Percentiles rank a stretch among this genome's conserved stretches.
Conservation (phyloP, 2,113 vertebrate genomes). For the Brachyhypopomus gauderio region DNA sequence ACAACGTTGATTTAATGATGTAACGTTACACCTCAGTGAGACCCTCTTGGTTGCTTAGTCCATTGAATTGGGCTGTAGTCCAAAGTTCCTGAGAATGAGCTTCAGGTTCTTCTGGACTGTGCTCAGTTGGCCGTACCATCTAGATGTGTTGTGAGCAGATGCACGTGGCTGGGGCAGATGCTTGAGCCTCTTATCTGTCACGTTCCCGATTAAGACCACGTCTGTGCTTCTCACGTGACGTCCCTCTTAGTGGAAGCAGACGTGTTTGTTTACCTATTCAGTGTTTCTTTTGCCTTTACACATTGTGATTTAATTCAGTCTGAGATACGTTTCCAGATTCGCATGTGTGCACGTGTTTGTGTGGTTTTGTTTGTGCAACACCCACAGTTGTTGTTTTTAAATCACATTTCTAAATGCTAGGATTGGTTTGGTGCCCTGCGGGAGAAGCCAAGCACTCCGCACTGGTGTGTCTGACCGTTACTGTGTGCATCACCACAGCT, state of each 20-base stretch:
- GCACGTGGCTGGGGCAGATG: background rate
- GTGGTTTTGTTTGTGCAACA: background rate
- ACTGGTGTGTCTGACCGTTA: background rate
- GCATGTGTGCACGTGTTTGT: background rate
- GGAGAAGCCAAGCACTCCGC: background rate
- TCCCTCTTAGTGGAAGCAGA: background rate
- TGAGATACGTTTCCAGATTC: background rate
- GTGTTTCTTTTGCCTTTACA: background rate
- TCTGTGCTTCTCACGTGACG: background rate
- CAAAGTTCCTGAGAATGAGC: background rate
- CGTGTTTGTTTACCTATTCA: background rate
- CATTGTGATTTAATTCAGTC: background rate
- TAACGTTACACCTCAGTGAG: no score
- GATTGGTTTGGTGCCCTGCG: background rate
- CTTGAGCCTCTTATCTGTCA: slow-evolving; percentile 27
- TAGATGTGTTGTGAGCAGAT: background rate
- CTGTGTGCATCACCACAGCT: background rate
- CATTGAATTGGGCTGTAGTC: background rate
- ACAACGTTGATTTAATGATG: no score
- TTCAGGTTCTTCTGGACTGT: background rate
- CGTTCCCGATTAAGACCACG: background rate
- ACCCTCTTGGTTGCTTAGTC: background rate
- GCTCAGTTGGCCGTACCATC: background rate
- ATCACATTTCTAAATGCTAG: background rate
- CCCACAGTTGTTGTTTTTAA: background rate